Evolutionary conservation across 2,888 invertebrate genomes (phyloP), one percentile per base, ranked within the genome.

Genomic region (Vannuccia rotundouncinata): DNA sequence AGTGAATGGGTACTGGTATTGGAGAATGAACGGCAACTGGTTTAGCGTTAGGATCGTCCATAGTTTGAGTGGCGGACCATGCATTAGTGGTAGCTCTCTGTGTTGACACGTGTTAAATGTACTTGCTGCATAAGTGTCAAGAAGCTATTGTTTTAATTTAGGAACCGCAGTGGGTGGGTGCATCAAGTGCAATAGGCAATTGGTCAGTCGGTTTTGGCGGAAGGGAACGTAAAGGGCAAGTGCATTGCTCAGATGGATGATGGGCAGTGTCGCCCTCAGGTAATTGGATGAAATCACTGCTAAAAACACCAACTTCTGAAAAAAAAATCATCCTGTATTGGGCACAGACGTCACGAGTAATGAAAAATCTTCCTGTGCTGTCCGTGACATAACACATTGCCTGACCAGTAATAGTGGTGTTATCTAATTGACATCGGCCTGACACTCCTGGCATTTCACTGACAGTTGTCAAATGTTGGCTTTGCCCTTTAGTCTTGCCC

Each of bases 251-350:
- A 17, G 74, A 22, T 13, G 66, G 66, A 27, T 66, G 10, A 2
- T 17, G 13, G 13, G 5, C 66, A 22, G 2, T 66, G 66, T 5
- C 66, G 22, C 30, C 28, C 28, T 59, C 1, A 77, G n/a, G 77
- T 10, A 29, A 66, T 28, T 17, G 79, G 17, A 59, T 28, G 78
- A 84, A 84, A 29, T 10, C 74, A 0, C 77, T 74, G 0, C 82
- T 31, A 10, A 84, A 82, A 22, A 84, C 82, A 13, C 84, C 83
- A 0, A 84, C 80, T 0, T 59, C 74, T 1, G 81, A 25, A n/a
- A n/a, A n/a, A n/a, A n/a, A n/a, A n/a, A n/a, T n/a, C n/a, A n/a
- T n/a, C n/a, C n/a, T n/a, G n/a, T n/a, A n/a, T n/a, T n/a, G n/a
- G n/a, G n/a, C n/a, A 78, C 83, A 85, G 5, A 84, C 83, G n/a